Base-by-base conservation (phyloP, 1,140 invertebrate species). In the Aphaenogaster rudis region DNA sequence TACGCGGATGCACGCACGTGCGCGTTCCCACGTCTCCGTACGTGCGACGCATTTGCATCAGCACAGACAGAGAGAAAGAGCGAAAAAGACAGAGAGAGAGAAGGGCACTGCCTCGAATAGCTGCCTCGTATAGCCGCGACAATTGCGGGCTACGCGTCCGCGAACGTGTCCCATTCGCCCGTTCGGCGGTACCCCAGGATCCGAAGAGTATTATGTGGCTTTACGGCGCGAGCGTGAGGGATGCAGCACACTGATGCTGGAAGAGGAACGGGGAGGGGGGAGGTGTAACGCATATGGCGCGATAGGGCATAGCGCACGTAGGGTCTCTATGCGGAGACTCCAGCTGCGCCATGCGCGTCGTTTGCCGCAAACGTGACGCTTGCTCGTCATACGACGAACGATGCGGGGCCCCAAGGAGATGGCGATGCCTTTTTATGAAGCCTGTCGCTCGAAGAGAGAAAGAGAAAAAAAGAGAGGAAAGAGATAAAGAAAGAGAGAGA, bases 291-390 rank as follows among this genome's bases (percentile, higher is more conserved):
- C 92, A 91, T 91, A 90, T 87, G 88, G 88, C 74, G 59, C 86
- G 87, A 92, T 90, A 92, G 88, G 66, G 89, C 87, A 48, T 81
- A 81, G 80, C 80, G 92, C 93, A 93, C 93, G 93, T 93, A 93
- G 92, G 80, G 82, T 90, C 91, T 93, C 91, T 91, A 93, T 93
- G 92, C 92, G 88, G 90, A 88, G 92, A 88, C 92, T 93, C 91
- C 93, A 93, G 93, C 93, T 93, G 93, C 86, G 93, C 92, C 92
- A 88, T 93, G 93, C 93, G 93, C 93, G 93, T 94, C 93, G 94
- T 94, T 94, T 94, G 93, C 90, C 86, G 88, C 91, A 94, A 94
- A 94, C 93, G 94, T 94, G 94, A 94, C 92, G 92, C 87, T 84
- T 92, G 88, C 86, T 88, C 91, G 91, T 91, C 91, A 91, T 91